Percentiles rank a stretch among this genome's conserved stretches.
These are phyloP conservation scores for Microtus oregoni DNA, from an alignment of 2,113 vertebrate genomes.

Conservation along the genomic window DNA sequence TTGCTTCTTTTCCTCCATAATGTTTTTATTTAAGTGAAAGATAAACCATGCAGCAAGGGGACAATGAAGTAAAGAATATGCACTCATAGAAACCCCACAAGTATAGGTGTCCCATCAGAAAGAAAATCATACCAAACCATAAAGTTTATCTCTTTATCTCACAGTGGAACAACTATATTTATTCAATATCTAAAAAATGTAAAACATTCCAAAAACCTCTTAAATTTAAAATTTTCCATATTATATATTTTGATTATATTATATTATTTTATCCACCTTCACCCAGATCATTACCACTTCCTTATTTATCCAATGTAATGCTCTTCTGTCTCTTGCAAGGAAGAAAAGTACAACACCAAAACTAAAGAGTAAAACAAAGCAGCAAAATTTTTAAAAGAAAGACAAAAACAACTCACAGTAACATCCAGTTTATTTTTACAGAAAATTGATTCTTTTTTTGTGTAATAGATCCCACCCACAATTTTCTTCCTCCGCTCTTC, in stretches of 20 bases:
- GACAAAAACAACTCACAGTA: neutral
- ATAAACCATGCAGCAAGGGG: conserved; percentile 79
- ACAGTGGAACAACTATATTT: conserved; percentile 41
- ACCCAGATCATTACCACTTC: neutral
- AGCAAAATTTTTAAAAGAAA: neutral
- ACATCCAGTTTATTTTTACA: neutral
- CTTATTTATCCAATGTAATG: neutral
- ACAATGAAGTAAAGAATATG: conserved; percentile 83
- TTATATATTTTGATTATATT: neutral
- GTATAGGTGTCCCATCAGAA: conserved; percentile 48
- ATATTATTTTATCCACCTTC: neutral
- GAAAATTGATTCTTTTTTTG: neutral
- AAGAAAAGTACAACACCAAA: neutral
- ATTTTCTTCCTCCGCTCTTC: neutral
- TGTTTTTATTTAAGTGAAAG: conserved; percentile 86
- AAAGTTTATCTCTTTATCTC: conserved; percentile 72
- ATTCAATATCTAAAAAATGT: conserved; percentile 75
- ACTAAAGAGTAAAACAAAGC: neutral
- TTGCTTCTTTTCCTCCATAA: conserved; percentile 80
- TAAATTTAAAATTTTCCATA: neutral
- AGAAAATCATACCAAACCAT: neutral
- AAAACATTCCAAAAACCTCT: conserved; percentile 23
- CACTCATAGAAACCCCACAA: conserved; percentile 61
- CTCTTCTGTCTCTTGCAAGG: neutral
- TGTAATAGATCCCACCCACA: rapidly evolving